Evolutionary conservation across 37 sponge, comb jelly and placozoan species (phyloP), one percentile per base, ranked within the genome.

Genomic region (Hexactinellida sp.): DNA sequence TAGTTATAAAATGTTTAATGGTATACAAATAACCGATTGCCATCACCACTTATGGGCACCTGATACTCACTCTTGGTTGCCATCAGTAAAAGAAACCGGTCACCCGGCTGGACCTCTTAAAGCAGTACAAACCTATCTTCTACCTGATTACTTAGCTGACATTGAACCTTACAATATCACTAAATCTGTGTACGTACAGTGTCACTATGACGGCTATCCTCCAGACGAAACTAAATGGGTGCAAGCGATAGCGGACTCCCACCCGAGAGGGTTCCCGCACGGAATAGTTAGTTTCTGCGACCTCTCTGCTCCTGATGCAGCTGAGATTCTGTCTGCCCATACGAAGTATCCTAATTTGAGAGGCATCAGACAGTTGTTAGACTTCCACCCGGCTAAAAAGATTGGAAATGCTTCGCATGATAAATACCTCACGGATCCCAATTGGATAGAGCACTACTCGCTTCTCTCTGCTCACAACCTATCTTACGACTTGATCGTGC

Each of bases 31-130:
- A 5, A 93, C 93, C 19, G 96, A 95, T 41, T 86, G 87, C 0
- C 96, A 95, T 54, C 87, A 91, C 83, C 96, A 95, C 82, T 39
- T 95, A 24, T 95, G 96, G 96, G 88, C 93, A 0, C 85, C 93
- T 13, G 38, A 87, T 35, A 95, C 96, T 30, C 96, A 95, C 83
- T 87, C 90, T 0, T 95, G 96, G 96, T 38, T 93, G 37, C 63
- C 36, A 37, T 76, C 88, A 28, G 90, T 90, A 19, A 89, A 71
- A 37, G 87, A 89, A 0, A 88, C 89, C 0, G 96, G 93, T 1
- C 91, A 92, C 84, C 91, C 90, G 0, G 91, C 91, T 5, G 93
- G 92, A 52, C 82, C 87, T 10, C 93, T 93, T 37, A 91, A 84
- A 28, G 13, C 88, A 1, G 83, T 88, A 24, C 88, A 84, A 19